These are phyloP conservation scores for Psittacula derbiana DNA, from an alignment of 2,797 vertebrate species.

Conservation along the genomic window DNA sequence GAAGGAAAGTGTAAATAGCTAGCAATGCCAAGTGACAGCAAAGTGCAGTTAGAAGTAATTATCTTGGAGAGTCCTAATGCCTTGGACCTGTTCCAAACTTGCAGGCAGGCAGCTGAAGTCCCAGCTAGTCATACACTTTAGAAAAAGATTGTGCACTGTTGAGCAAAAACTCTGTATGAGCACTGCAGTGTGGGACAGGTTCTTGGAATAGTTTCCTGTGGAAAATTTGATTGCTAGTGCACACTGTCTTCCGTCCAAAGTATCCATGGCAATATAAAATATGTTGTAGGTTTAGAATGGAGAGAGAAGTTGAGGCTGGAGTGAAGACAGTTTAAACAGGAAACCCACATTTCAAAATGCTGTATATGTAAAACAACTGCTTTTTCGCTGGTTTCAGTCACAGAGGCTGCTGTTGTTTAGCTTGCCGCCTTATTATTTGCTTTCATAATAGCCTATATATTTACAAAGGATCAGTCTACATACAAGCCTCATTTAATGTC, in stretches of 20 bases:
- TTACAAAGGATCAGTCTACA: slow-evolving; percentile 34
- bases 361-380: slow-evolving; percentile 4
- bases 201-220: slow-evolving; percentile 60
- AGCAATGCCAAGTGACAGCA: background rate
- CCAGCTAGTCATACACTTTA: background rate
- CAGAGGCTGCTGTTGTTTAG: slow-evolving; percentile 1
- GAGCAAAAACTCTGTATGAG: slow-evolving; percentile 33
- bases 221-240: slow-evolving; percentile 59
- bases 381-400: background rate
- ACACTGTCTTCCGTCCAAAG: slow-evolving; percentile 49
- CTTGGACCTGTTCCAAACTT: background rate
- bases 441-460: slow-evolving; percentile 51
- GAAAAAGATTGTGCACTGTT: background rate
- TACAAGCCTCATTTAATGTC: slow-evolving; percentile 57
- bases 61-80: background rate
- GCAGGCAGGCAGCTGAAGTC: background rate
- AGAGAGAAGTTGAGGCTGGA: slow-evolving; percentile 55
- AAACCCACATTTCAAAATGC: slow-evolving; percentile 49
- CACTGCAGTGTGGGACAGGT: slow-evolving; percentile 47
- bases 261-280: slow-evolving; percentile 67
- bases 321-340: slow-evolving; percentile 57
- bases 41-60: background rate
- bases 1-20: background rate
- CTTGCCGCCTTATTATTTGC: slow-evolving; percentile 41
- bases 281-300: slow-evolving; percentile 40